Base-by-base conservation (phyloP, 1,140 invertebrate genomes). In the Apis cerana region DNA sequence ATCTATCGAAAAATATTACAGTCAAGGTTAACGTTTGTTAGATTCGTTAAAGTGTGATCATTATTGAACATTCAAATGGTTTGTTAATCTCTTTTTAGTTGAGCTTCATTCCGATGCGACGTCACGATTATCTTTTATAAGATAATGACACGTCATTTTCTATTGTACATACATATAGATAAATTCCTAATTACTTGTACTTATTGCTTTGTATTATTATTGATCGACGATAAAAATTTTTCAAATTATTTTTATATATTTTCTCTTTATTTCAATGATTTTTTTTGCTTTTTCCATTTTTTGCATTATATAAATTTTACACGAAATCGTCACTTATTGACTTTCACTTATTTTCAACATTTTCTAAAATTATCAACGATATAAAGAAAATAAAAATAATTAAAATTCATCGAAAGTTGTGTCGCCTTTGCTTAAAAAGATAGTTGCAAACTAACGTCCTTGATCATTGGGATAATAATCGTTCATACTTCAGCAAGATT, bases 1-100 rank as follows among this genome's bases (percentile, higher is more conserved):
- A 17, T n/a, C n/a, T 69, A 43, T 54, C 75, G 70, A 72, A 80
- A 52, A 56, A 59, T 78, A 78, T 75, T 65, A 33, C 23, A 43
- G 65, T 50, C 33, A 21, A 71, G 15, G 58, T 54, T 79, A 72
- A 67, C 17, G 58, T 21, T 48, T 75, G 27, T 58, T 65, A 52
- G 43, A 27, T 27, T n/a, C 59, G 67, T 21, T n/a, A n/a, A 52
- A 33, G 33, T 67, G 17, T 64, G 50, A 27, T 84, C 65, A 56
- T 74, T 74, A 80, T 59, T 48, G 1, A 59, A 56, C 56, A 7
- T 80, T 69, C 54, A n/a, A 75, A 50, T 75, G 33, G 58, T n/a
- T 58, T 50, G 27, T 80, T 58, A 27, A 65, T 75, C 58, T 65
- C 27, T 11, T 58, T 23, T 48, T 0, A 27, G 17, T 23, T 19